These are phyloP conservation scores for Regulus satrapa DNA, from an alignment of 2,113 vertebrate genomes.

Conservation along the genomic window DNA sequence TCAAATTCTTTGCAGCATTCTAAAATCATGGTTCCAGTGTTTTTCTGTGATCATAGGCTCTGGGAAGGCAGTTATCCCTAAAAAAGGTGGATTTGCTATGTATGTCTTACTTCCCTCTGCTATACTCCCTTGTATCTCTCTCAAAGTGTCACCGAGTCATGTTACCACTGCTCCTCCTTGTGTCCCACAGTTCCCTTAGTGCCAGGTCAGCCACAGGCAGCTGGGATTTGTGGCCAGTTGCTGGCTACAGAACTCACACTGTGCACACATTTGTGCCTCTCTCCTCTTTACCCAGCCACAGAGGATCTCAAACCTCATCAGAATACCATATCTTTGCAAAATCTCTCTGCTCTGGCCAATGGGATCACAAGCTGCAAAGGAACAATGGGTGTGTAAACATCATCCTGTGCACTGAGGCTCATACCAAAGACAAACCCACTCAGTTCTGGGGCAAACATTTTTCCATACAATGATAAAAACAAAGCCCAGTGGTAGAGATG, in stretches of 20 bases:
- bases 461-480: background rate
- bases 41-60: background rate
- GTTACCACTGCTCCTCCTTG: background rate
- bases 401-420: background rate
- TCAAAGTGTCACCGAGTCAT: fast-evolving
- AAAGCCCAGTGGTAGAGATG: background rate
- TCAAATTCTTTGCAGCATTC: background rate
- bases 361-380: background rate
- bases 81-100: background rate
- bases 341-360: background rate
- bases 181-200: fast-evolving
- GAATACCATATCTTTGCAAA: background rate
- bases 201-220: background rate
- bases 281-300: background rate
- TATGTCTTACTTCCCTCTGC: fast-evolving
- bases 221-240: background rate
- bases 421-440: background rate
- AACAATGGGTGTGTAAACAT: background rate
- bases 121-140: background rate
- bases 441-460: background rate
- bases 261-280: background rate
- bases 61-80: background rate
- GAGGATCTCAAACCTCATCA: background rate
- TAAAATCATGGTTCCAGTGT: background rate
- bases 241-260: background rate